Conservation (phyloP, 2,888 invertebrate genomes). For the Ganaspis brasiliensis region DNA sequence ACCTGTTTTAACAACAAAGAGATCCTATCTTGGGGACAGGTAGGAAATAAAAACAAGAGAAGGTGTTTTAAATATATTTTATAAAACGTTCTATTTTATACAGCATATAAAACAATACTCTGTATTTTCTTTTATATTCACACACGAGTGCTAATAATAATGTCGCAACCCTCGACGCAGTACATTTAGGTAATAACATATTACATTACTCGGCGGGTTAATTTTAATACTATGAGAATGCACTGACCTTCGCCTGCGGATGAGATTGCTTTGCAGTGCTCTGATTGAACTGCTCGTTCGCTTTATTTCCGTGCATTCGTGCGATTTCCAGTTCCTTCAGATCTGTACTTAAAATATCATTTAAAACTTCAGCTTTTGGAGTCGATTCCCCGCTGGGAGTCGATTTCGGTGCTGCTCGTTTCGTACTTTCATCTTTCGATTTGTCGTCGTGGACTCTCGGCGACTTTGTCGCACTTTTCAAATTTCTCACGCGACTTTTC, state of each 20-base stretch:
- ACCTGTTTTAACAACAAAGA: too few relatives aligned
- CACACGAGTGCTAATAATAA: slow-evolving; percentile 76
- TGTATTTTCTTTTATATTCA: slow-evolving; percentile 80
- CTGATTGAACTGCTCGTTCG: slow-evolving; percentile 69
- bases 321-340: slow-evolving; percentile 72
- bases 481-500: slow-evolving; percentile 65
- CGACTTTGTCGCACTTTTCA: slow-evolving; percentile 67
- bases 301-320: slow-evolving; percentile 67
- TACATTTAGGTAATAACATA: slow-evolving; percentile 58
- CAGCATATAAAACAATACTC: slow-evolving; percentile 81
- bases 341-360: slow-evolving; percentile 70
- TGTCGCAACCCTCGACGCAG: slow-evolving; percentile 28
- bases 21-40: too few relatives aligned
- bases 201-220: slow-evolving; percentile 78
- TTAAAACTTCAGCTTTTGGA: slow-evolving; percentile 66
- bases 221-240: slow-evolving; percentile 71
- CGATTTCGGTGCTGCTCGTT: slow-evolving; percentile 49
- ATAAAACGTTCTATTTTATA: slow-evolving; percentile 80
- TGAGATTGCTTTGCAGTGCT: slow-evolving; percentile 53
- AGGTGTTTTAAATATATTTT: slow-evolving; percentile 79
- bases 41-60: slow-evolving; percentile 57
- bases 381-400: slow-evolving; percentile 62
- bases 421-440: slow-evolving; percentile 46
- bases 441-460: slow-evolving; percentile 60
- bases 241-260: slow-evolving; percentile 67